These are phyloP conservation scores for Telenomus remus DNA, from an alignment of 1,140 invertebrate genomes.

Conservation along the genomic window DNA sequence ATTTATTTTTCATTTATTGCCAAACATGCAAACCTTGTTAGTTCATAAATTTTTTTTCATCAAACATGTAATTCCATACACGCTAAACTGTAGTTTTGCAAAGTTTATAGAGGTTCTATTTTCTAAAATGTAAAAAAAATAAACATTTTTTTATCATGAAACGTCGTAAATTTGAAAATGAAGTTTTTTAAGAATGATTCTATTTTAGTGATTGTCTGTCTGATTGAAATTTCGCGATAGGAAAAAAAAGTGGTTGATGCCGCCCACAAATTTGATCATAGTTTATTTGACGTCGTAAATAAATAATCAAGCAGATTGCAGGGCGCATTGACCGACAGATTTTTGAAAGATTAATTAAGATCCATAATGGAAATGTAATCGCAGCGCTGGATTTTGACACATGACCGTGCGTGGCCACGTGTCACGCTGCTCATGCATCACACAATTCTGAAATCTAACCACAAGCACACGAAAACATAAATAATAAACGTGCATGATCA, in stretches of 20 bases:
- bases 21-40: constrained; percentile 10
- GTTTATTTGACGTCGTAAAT: constrained; percentile 8
- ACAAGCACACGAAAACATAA: constrained; percentile 47
- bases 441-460: constrained; percentile 38
- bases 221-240: no score
- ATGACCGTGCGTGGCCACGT: constrained; percentile 43
- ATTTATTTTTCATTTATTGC: constrained; percentile 29
- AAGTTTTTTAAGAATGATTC: no score
- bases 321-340: constrained; percentile 16
- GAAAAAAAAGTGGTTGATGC: neutral
- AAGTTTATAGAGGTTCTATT: no score
- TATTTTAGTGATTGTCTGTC: no score
- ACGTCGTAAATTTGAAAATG: no score
- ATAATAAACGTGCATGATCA: constrained; percentile 24
- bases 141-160: no score
- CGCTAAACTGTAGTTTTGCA: no score
- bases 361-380: constrained; percentile 32
- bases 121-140: no score
- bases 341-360: constrained; percentile 41
- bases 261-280: constrained; percentile 1
- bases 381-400: constrained; percentile 37
- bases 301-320: constrained; percentile 16
- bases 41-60: neutral
- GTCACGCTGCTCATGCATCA: constrained; percentile 35
- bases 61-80: neutral